Percentiles rank a stretch among this genome's conserved stretches.
These are phyloP conservation scores for Leucophora obtusa DNA, from an alignment of 2,888 invertebrate genomes.

Conservation along the genomic window DNA sequence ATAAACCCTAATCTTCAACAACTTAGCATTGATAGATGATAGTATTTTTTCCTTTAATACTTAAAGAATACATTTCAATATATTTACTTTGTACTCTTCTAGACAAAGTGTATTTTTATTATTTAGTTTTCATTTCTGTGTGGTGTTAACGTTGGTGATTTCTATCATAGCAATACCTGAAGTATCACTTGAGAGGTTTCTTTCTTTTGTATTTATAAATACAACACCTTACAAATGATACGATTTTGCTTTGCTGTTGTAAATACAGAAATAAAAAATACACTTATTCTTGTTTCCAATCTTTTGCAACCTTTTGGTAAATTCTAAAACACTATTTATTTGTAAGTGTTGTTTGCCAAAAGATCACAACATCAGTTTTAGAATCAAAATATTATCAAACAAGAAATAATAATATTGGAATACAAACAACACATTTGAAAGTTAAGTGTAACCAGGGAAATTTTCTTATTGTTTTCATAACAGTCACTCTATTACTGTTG, in stretches of 20 bases:
- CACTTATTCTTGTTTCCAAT: background rate
- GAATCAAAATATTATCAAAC: constrained; percentile 29
- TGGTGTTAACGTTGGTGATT: constrained; percentile 20
- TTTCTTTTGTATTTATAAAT: constrained; percentile 9
- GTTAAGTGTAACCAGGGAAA: constrained; percentile 34
- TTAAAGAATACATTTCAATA: constrained; percentile 49
- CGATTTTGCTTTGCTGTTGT: background rate
- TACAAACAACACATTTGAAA: constrained; percentile 43
- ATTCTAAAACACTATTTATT: constrained; percentile 48
- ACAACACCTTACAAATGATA: background rate
- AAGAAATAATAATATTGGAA: constrained; percentile 17
- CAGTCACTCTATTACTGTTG: no score
- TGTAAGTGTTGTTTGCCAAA: constrained; percentile 41
- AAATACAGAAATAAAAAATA: background rate
- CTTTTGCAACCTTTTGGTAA: background rate
- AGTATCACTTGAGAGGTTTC: constrained; percentile 57
- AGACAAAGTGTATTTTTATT: background rate
- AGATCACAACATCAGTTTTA: constrained; percentile 51
- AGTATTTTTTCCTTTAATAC: constrained; percentile 44
- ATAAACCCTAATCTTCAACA: constrained; percentile 23
- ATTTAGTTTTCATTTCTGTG: no score
- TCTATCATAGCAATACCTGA: constrained; percentile 38
- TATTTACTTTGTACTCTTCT: constrained; percentile 43
- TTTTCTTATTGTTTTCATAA: background rate
- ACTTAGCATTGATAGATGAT: constrained; percentile 49